Percentiles rank a stretch among this genome's conserved stretches.
Evolutionary conservation across 2,888 invertebrate species (phyloP).

Genomic region (Hyposoter didymator): DNA sequence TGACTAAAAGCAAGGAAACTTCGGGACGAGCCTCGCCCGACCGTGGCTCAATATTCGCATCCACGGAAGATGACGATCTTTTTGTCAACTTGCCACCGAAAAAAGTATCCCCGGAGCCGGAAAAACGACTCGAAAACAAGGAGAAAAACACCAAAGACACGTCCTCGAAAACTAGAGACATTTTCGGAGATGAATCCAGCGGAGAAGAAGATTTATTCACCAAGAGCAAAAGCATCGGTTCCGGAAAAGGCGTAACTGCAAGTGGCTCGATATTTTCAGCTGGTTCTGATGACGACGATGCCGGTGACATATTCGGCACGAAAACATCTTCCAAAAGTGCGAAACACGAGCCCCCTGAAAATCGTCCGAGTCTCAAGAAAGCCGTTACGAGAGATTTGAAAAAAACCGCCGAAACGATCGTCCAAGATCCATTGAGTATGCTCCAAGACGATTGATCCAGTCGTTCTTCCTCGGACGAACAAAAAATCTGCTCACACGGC

Average conservation of each 20-base stretch:
- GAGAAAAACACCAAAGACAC: conserved; percentile 28
- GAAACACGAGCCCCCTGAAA: conserved; percentile 45
- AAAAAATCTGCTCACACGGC: background rate
- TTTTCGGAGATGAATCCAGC: conserved; percentile 79
- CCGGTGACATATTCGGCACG: conserved; percentile 76
- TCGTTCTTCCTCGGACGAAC: background rate
- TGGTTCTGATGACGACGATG: conserved; percentile 71
- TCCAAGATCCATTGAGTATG: conserved; percentile 81
- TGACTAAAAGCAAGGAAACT: conserved; percentile 53
- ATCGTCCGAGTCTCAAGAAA: conserved; percentile 74
- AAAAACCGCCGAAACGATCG: conserved; percentile 81
- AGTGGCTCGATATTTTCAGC: conserved; percentile 73
- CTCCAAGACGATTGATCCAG: conserved; percentile 73
- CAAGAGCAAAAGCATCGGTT: conserved; percentile 70
- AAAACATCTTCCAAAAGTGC: conserved; percentile 54
- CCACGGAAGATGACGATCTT: conserved; percentile 70
- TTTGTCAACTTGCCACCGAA: conserved; percentile 64
- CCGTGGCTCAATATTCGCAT: conserved; percentile 69
- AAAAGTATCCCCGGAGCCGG: conserved; percentile 67
- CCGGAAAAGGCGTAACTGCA: conserved; percentile 66
- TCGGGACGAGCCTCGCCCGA: conserved; percentile 62
- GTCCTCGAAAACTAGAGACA: conserved; percentile 75
- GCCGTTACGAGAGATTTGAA: conserved; percentile 79
- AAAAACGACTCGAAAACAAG: conserved; percentile 33
- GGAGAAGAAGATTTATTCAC: conserved; percentile 80